Conservation (phyloP, 2,113 vertebrate species). For the Psittacula cyanocephala region DNA sequence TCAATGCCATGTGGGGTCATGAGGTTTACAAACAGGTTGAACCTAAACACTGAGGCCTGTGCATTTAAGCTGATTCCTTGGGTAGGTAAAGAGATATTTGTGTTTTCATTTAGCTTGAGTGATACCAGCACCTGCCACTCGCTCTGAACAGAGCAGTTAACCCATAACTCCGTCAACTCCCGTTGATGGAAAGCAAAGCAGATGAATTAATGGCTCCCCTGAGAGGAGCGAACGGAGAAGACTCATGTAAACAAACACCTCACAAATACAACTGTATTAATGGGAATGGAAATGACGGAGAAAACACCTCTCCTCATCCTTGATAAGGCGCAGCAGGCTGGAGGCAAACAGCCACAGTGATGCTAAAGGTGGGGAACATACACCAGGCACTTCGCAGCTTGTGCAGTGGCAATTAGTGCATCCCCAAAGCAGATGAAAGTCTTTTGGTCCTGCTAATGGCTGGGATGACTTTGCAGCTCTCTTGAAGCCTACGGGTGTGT, state of each 20-base stretch:
- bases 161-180: conserved; percentile 57
- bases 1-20: not conserved
- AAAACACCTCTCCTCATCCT: not conserved
- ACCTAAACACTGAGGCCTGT: not conserved
- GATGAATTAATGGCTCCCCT: conserved; percentile 64
- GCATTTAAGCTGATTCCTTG: conserved; percentile 16
- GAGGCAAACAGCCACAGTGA: not conserved
- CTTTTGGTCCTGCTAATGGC: not conserved
- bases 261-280: conserved; percentile 30
- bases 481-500: not conserved
- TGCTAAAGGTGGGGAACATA: not conserved
- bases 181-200: conserved; percentile 40
- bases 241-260: conserved; percentile 56
- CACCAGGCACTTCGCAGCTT: not conserved
- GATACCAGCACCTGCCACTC: conserved; percentile 59
- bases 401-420: not conserved
- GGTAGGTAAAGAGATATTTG: conserved; percentile 49
- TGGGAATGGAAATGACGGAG: conserved; percentile 1
- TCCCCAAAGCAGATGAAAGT: not conserved
- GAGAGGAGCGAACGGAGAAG: not conserved
- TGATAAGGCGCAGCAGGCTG: not conserved
- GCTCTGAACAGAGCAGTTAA: conserved; percentile 56
- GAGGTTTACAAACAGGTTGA: conserved; percentile 27
- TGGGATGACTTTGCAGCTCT: not conserved
- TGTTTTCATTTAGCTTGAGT: conserved; percentile 57